Evolutionary conservation across 2,888 invertebrate species (phyloP).

Genomic region (Limnephilus lunatus): DNA sequence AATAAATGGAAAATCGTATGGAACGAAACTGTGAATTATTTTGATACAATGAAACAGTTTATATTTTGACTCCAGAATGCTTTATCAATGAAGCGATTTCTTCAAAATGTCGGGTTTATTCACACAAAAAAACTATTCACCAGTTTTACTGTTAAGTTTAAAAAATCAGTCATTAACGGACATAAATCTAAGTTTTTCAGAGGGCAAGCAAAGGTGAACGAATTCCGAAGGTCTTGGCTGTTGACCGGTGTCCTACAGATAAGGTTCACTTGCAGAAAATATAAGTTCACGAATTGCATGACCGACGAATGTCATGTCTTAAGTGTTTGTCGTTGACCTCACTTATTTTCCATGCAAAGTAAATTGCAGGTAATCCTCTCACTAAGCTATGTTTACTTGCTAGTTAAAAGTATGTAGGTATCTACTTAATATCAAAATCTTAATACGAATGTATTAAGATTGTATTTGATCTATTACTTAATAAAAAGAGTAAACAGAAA

Average conservation of each 20-base stretch:
- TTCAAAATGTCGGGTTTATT: neutral
- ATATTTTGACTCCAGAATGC: too few species aligned
- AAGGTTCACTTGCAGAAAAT: neutral
- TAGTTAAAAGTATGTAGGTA: too few species aligned
- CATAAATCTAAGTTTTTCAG: neutral
- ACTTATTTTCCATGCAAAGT: neutral
- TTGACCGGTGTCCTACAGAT: conserved; percentile 6
- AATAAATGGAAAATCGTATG: too few species aligned
- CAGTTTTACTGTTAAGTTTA: neutral
- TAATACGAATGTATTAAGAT: too few species aligned
- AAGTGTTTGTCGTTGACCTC: neutral
- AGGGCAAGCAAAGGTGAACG: conserved; percentile 29
- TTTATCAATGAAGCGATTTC: too few species aligned
- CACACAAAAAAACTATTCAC: neutral
- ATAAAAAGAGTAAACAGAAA: too few species aligned
- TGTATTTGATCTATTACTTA: too few species aligned
- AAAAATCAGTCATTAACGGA: neutral
- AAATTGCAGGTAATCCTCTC: neutral
- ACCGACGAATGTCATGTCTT: conserved; percentile 9
- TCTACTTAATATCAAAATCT: too few species aligned
- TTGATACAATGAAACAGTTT: too few species aligned
- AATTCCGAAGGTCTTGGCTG: conserved; percentile 13
- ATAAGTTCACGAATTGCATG: conserved; percentile 18
- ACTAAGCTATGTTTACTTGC: too few species aligned
- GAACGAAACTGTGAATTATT: too few species aligned